Evolutionary conservation across 2,113 vertebrate genomes (phyloP), one percentile per base, ranked within the genome.

Genomic region (Pipa parva): DNA sequence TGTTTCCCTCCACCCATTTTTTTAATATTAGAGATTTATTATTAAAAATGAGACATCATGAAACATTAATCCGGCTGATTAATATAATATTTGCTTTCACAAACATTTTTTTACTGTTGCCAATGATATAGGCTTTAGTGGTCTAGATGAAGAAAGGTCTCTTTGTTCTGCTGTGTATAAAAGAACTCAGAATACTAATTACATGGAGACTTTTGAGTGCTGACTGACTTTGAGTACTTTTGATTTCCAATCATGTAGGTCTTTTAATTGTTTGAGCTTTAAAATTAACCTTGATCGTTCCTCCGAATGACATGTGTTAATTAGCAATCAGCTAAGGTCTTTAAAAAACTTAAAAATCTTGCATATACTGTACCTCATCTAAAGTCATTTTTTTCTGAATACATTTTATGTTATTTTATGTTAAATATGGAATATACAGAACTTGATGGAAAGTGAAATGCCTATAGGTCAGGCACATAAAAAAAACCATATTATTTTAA

Each of bases 301-400:
- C 36, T 27, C 64, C 48, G 11, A 50, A 59, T 50, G 21, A 56
- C 55, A 37, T 28, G 46, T 18, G 25, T 51, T 64, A 64, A 64
- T 55, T 59, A 50, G 42, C 55, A 67, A 67, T 67, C 55, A 67
- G 22, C 28, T 21, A n/a, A 12, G 45, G 45, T 59, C 55, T 37
- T 50, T 13, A 59, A 48, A 59, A 67, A 59, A 49, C 55, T 37
- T 8, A 24, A 24, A n/a, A 49, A 22, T 11, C 46, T 1, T 22
- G 46, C 1, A 49, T 8, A 5, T 13, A 36, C 5, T 9, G 10
- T 36, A 2, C 33, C n/a, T n/a, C n/a, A 13, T 7, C 2, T 3
- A 36, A n/a, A n/a, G 6, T 12, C 33, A 36, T 36, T 11, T 36
- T 36, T 36, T 11, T 5, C 10, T 36, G 7, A 36, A 3, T 3